Conservation (phyloP, 2,113 vertebrate genomes). For the Seriola quinqueradiata region DNA sequence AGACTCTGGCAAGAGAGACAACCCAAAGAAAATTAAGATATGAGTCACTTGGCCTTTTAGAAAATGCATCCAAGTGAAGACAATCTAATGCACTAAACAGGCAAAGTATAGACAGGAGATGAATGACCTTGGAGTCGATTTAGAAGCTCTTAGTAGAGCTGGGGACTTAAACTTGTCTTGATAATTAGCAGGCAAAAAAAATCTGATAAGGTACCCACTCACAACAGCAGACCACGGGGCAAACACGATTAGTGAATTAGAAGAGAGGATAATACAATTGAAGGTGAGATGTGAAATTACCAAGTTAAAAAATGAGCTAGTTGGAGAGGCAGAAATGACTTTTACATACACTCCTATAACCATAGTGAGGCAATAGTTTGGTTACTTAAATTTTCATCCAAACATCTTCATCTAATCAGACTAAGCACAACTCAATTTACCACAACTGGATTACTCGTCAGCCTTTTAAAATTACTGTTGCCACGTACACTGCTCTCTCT, state of each 20-base stretch:
- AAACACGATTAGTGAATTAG: slow-evolving; percentile 44
- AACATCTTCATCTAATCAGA: slow-evolving; percentile 5
- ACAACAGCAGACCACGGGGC: slow-evolving; percentile 1
- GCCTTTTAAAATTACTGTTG: slow-evolving; percentile 2
- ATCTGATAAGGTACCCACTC: slow-evolving; percentile 58
- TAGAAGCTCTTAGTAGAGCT: slow-evolving; percentile 26
- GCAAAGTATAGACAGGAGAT: background rate
- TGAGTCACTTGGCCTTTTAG: slow-evolving; percentile 6
- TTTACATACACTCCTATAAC: background rate
- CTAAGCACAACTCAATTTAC: background rate
- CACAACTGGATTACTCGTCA: background rate
- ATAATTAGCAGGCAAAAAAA: slow-evolving; percentile 51
- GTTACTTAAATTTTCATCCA: background rate
- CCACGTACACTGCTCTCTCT: background rate
- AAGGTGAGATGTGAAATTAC: slow-evolving; percentile 45
- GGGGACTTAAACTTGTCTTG: slow-evolving; percentile 48
- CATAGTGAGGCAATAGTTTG: background rate
- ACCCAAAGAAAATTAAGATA: background rate
- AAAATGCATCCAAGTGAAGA: slow-evolving; percentile 1
- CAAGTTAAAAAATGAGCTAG: slow-evolving; percentile 27
- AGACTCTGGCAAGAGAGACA: background rate
- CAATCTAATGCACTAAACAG: slow-evolving; percentile 7
- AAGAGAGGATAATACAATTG: slow-evolving; percentile 50
- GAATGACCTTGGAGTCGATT: slow-evolving; percentile 43
- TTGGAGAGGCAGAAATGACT: slow-evolving; percentile 3